Conservation (phyloP, 2,797 vertebrate species). For the Myiotriccus ornatus region DNA sequence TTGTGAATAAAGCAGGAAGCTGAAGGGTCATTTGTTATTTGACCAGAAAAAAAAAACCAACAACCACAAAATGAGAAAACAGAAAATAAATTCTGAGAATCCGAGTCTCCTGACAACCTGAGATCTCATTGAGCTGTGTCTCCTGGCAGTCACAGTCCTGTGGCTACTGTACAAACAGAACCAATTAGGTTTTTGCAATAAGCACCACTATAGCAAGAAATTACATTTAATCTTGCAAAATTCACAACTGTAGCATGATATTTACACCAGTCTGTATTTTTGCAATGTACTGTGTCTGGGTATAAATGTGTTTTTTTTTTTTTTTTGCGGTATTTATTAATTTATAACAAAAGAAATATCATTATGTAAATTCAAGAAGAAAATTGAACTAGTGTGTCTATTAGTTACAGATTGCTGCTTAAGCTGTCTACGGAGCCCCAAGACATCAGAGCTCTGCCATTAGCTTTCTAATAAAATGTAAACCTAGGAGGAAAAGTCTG, state of each 20-base stretch:
- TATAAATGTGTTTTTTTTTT: background rate
- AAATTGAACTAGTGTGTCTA: background rate
- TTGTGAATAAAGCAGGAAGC: background rate
- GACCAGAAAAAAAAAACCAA: background rate
- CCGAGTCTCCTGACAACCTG: background rate
- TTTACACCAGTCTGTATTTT: background rate
- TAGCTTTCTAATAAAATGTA: background rate
- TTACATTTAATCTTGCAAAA: background rate
- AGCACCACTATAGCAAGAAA: background rate
- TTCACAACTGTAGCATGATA: background rate
- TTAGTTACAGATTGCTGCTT: background rate
- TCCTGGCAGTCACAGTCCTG: background rate
- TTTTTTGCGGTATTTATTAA: background rate
- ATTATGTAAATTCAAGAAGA: background rate
- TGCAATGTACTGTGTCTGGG: background rate
- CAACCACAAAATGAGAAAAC: background rate
- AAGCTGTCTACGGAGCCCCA: background rate
- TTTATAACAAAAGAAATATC: background rate
- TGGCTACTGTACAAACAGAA: background rate
- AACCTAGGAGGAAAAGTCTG: background rate
- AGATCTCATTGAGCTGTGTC: rapidly evolving
- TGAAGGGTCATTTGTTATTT: background rate
- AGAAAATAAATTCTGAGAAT: background rate
- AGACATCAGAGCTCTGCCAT: background rate
- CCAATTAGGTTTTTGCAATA: background rate